Evolutionary conservation across 2,113 vertebrate species (phyloP), one percentile per base, ranked within the genome.

Genomic region (Vanacampus margaritifer): DNA sequence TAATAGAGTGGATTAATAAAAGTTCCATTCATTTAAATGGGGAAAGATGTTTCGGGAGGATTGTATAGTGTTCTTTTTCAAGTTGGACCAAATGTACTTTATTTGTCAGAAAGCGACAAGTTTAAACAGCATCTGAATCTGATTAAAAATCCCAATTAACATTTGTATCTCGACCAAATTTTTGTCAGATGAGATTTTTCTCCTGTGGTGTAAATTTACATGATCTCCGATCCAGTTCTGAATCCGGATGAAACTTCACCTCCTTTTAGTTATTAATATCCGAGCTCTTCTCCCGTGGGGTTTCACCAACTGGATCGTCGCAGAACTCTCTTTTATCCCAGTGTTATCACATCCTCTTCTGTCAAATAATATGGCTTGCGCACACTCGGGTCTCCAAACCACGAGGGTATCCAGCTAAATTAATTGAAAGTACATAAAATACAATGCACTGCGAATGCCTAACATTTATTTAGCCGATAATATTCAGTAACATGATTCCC

Each of bases 401-500:
- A 13, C 36, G 10, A 26, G 21, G 16, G 28, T 43, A 11, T 51
- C 13, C 41, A 61, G 12, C 41, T 9, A 43, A 53, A 41, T 53
- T 50, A 17, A 41, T 12, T 59, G 36, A 35, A 54, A 24, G 53
- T 16, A 61, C 32, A 23, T 62, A 23, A 35, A 53, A 19, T 59
- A 24, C 45, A 39, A 4, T 28, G 24, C 28, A 23, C n/a, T 6
- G 53, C 0, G 28, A 70, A 69, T 46, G 48, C 57, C 39, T 54
- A 11, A 24, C 37, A 1, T n/a, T n/a, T 73, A 41, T 11, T 50
- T 65, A 51, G 64, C 9, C 24, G 17, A 35, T 51, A 48, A 61
- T 66, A 48, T 67, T 65, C 17, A 70, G 50, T 46, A 59, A 72
- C 45, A 62, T 26, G 54, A 62, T 76, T 46, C 58, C 28, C 21